Evolutionary conservation across 2,113 vertebrate species (phyloP).

Genomic region (Podilymbus podiceps): DNA sequence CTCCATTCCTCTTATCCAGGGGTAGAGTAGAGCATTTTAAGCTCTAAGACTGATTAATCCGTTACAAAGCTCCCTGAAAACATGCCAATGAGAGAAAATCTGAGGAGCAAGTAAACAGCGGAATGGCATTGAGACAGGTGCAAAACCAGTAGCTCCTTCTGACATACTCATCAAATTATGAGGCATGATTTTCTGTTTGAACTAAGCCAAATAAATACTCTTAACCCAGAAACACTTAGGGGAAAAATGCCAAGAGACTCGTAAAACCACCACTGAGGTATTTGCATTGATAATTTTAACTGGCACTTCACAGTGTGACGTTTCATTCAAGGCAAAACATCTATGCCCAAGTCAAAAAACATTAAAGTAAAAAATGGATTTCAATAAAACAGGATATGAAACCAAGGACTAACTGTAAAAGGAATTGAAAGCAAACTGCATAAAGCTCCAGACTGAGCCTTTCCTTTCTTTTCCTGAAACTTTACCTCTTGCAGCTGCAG

Average conservation of each 20-base stretch:
- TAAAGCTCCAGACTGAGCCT: conserved; percentile 23
- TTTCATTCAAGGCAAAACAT: conserved; percentile 39
- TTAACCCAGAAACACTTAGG: background rate
- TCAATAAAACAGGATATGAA: conserved; percentile 65
- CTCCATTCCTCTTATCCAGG: background rate
- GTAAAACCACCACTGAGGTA: background rate
- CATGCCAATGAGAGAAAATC: background rate
- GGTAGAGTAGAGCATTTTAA: background rate
- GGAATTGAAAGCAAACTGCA: conserved; percentile 52
- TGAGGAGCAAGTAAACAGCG: background rate
- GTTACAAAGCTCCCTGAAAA: background rate
- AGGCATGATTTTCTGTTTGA: background rate
- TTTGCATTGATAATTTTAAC: conserved; percentile 39
- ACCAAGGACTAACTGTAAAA: conserved; percentile 58
- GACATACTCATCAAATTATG: background rate
- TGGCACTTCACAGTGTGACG: background rate
- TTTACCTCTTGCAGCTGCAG: conserved; percentile 29
- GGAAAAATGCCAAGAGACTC: background rate
- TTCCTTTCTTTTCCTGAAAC: conserved; percentile 6
- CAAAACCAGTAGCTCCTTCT: background rate
- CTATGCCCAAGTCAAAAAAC: conserved; percentile 28
- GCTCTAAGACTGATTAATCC: background rate
- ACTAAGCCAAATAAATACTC: conserved; percentile 20
- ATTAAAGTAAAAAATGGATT: conserved; percentile 66
- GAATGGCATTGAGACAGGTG: background rate